phyloP scores from a whole-genome alignment of 35 echinoderm and acorn worm species.

The Eucidaris tribuloides region DNA sequence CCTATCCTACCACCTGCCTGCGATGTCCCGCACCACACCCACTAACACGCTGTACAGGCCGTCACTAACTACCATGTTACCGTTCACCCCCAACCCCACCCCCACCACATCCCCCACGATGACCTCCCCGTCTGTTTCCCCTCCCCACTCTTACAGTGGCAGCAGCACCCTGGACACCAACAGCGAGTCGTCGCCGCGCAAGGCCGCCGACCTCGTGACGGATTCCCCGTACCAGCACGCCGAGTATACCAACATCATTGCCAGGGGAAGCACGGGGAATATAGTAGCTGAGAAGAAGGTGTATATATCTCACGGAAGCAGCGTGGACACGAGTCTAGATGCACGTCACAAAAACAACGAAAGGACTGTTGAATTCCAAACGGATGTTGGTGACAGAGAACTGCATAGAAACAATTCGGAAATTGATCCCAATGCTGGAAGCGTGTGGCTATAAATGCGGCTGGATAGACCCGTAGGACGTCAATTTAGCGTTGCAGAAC shows the following conservation, averaged over 20 bases:
- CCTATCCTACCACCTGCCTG: too few species aligned
- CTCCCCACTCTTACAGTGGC: conserved; percentile 83
- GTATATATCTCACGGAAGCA: neutral
- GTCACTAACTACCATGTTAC: conserved; percentile 75
- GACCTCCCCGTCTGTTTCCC: conserved; percentile 81
- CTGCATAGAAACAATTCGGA: neutral
- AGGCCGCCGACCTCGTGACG: conserved; percentile 30
- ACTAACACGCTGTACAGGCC: too few species aligned
- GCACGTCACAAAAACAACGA: neutral
- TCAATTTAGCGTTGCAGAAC: too few species aligned
- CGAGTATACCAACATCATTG: neutral
- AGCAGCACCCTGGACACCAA: conserved; percentile 81
- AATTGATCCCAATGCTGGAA: conserved; percentile 15
- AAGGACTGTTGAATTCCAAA: neutral
- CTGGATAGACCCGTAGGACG: too few species aligned
- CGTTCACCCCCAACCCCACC: conserved; percentile 72
- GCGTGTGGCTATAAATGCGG: conserved; percentile 18
- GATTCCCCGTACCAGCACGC: conserved; percentile 38
- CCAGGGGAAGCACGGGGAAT: neutral
- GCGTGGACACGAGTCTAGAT: neutral
- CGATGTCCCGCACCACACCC: too few species aligned
- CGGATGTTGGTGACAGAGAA: too few species aligned
- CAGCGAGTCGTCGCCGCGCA: conserved; percentile 76
- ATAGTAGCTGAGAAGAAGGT: neutral
- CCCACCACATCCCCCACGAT: conserved; percentile 56